These are phyloP conservation scores for Stomatorhinus ivindoensis DNA, from an alignment of 2,113 vertebrate species.

Conservation along the genomic window DNA sequence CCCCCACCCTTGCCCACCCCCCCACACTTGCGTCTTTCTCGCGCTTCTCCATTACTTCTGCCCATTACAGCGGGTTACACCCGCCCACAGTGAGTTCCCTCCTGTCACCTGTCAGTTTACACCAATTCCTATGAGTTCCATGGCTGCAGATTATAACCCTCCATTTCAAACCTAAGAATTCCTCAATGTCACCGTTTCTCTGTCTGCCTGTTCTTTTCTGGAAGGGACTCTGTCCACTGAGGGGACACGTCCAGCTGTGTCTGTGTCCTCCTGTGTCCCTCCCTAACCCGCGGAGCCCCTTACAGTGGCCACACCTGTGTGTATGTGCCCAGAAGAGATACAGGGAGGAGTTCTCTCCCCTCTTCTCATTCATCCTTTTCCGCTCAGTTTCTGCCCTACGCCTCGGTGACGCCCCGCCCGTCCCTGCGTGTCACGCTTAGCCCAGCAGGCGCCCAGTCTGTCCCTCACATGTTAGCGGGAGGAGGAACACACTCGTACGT, in stretches of 20 bases:
- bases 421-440: slow-evolving; percentile 6
- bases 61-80: neutral
- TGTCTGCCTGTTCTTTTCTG: neutral
- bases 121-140: neutral
- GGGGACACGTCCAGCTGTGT: neutral
- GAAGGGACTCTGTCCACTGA: neutral
- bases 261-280: slow-evolving; percentile 5
- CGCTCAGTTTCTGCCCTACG: neutral
- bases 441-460: neutral
- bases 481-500: neutral
- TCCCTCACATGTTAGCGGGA: neutral
- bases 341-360: neutral
- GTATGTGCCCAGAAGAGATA: slow-evolving; percentile 35
- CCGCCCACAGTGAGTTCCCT: neutral
- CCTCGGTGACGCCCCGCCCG: slow-evolving; percentile 20
- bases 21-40: neutral
- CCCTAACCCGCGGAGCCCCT: neutral
- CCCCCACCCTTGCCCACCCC: neutral
- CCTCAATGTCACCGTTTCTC: neutral
- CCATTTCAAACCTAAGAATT: neutral
- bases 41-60: neutral
- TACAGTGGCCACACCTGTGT: slow-evolving; percentile 35
- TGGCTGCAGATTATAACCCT: neutral
- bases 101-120: neutral
- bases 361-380: slow-evolving; percentile 13